These are phyloP conservation scores for Scaptomyza reducta DNA, from an alignment of 2,888 invertebrate species.

Conservation along the genomic window DNA sequence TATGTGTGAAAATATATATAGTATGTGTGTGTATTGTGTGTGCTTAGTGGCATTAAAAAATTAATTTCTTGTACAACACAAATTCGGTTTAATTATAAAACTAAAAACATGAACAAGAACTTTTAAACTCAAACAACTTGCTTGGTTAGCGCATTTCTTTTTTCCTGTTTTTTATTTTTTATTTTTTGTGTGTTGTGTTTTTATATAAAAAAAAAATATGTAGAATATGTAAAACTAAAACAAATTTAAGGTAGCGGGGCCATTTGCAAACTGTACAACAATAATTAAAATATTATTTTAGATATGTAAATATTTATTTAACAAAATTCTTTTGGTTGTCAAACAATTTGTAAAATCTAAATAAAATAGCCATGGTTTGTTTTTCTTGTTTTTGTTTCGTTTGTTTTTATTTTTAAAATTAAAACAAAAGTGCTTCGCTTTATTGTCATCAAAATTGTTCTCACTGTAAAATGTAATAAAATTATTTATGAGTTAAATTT, in stretches of 20 bases:
- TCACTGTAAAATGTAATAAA: conserved; percentile 69
- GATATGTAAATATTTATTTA: conserved; percentile 36
- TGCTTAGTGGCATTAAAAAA: conserved; percentile 73
- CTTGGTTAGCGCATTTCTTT: conserved; percentile 45
- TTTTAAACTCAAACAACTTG: conserved; percentile 68
- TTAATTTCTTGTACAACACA: conserved; percentile 73
- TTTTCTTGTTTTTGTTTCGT: conserved; percentile 33
- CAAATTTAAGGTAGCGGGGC: conserved; percentile 83
- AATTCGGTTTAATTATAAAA: conserved; percentile 62
- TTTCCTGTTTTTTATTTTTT: conserved; percentile 17
- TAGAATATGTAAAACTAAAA: conserved; percentile 66
- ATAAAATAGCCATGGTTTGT: conserved; percentile 47
- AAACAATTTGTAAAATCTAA: conserved; percentile 61
- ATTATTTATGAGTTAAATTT: conserved; percentile 53
- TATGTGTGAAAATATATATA: conserved; percentile 28
- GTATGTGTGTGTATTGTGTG: conserved; percentile 39
- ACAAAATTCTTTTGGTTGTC: conserved; percentile 78
- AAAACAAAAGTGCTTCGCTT: conserved; percentile 59
- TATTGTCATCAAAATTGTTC: conserved; percentile 70
- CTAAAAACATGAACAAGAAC: conserved; percentile 58
- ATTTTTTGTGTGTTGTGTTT: conserved; percentile 30
- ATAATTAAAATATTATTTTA: conserved; percentile 57
- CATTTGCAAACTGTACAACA: conserved; percentile 78
- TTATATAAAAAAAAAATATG: conserved; percentile 34
- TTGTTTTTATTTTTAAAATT: conserved; percentile 19